Evolutionary conservation across 2,888 invertebrate genomes (phyloP).

Genomic region (Netelia fuscicornis): DNA sequence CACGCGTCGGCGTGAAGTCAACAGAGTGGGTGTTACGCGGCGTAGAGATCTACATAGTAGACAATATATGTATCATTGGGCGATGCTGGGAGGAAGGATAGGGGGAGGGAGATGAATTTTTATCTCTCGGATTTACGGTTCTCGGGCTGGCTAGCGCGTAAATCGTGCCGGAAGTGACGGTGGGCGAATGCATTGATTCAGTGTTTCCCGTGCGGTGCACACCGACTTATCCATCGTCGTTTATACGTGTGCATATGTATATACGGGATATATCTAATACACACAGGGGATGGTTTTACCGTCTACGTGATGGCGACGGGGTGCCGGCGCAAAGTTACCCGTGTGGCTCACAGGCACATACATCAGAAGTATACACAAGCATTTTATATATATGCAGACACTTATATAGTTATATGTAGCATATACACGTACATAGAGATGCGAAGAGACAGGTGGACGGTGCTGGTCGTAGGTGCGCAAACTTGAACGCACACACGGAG

Average conservation of each 20-base stretch:
- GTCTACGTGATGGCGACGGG: slow-evolving; percentile 30
- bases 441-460: slow-evolving; percentile 28
- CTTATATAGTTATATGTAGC: background rate
- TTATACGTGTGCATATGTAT: slow-evolving; percentile 14
- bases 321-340: slow-evolving; percentile 42
- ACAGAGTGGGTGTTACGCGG: background rate
- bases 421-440: background rate
- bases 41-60: slow-evolving; percentile 25
- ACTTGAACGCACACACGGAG: slow-evolving; percentile 63
- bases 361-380: background rate
- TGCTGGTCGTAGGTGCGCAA: slow-evolving; percentile 42
- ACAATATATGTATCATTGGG: slow-evolving; percentile 29
- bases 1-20: slow-evolving; percentile 43
- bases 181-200: slow-evolving; percentile 69
- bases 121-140: slow-evolving; percentile 69
- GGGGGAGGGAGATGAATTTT: slow-evolving; percentile 58
- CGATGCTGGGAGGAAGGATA: background rate
- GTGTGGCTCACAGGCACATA: background rate
- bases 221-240: slow-evolving; percentile 4
- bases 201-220: slow-evolving; percentile 64
- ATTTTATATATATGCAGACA: slow-evolving; percentile 4
- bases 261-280: slow-evolving; percentile 10
- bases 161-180: slow-evolving; percentile 70
- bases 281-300: slow-evolving; percentile 50
- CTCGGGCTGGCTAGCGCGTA: slow-evolving; percentile 66